A percentile compares a stretch with the other conserved stretches of the same genome.
phyloP scores from a whole-genome alignment of 2,113 vertebrate genomes.

The Psephotus haematonotus region DNA sequence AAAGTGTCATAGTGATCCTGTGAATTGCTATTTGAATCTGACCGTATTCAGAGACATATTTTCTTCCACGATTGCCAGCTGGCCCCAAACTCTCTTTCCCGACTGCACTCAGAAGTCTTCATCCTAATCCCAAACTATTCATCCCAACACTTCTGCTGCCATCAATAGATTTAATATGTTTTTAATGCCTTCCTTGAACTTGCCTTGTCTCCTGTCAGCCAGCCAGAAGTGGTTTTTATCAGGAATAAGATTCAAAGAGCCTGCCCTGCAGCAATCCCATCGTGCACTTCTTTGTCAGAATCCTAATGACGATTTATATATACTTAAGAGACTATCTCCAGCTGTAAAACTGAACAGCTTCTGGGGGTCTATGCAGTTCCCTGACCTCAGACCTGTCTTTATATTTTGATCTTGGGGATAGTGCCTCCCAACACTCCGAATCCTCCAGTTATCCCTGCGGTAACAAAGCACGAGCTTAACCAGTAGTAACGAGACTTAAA shows the following conservation, averaged over 20 bases:
- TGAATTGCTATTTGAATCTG: conserved; percentile 24
- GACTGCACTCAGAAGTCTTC: conserved; percentile 56
- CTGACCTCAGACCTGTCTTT: conserved; percentile 83
- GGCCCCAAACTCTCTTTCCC: conserved; percentile 30
- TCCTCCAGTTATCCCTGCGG: conserved; percentile 76
- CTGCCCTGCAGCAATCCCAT: conserved; percentile 83
- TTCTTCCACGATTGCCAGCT: conserved; percentile 15
- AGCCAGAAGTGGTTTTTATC: conserved; percentile 79
- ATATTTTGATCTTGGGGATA: conserved; percentile 82
- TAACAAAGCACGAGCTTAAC: conserved; percentile 78
- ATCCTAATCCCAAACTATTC: conserved; percentile 72
- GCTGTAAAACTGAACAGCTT: conserved; percentile 80
- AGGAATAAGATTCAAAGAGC: conserved; percentile 80
- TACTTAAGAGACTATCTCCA: conserved; percentile 83
- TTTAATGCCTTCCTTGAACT: conserved; percentile 78
- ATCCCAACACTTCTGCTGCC: conserved; percentile 71
- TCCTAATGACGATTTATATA: conserved; percentile 83
- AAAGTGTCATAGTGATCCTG: not conserved
- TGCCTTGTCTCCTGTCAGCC: conserved; percentile 79
- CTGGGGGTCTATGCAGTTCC: conserved; percentile 75
- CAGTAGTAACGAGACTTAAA: conserved; percentile 77
- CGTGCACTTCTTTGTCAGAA: conserved; percentile 81
- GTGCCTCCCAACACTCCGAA: conserved; percentile 75
- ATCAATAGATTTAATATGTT: conserved; percentile 76
- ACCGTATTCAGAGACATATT: conserved; percentile 21